Evolutionary conservation across 2,888 invertebrate genomes (phyloP), one percentile per base, ranked within the genome.

Genomic region (Melanargia galathea): DNA sequence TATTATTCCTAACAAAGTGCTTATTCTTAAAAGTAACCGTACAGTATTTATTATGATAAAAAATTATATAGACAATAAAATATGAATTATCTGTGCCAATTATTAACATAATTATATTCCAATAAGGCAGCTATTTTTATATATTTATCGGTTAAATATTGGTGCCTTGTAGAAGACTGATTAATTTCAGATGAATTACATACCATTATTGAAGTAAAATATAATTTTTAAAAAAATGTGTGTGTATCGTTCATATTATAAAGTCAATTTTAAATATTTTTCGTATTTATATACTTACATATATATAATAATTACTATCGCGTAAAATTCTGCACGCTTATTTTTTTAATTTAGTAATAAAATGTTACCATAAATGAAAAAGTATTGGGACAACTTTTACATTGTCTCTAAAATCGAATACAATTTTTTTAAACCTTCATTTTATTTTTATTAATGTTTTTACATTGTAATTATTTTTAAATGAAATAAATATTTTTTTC

Each of bases 91-190:
- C 59, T 52, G 73, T 74, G 73, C 73, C 73, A 74, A 74, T 72
- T 48, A 54, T n/a, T 55, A 35, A 45, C 60, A 48, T 59, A 45
- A 61, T n/a, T n/a, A n/a, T 66, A 66, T 51, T 63, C 49, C 20
- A 52, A 16, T 58, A 72, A 55, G 77, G 78, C 80, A 77, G 75
- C 78, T 80, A 76, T 76, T 72, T 73, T 75, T 74, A 71, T 72
- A 73, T 66, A 73, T 69, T 59, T 74, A 77, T 80, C 75, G 69
- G 71, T 77, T 59, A 64, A 66, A 70, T 74, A 79, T 82, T 73
- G 81, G 88, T 88, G 88, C 88, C 88, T 87, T 86, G 74, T 73
- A 69, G 73, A 82, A 87, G 87, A 87, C 86, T 87, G 87, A 80
- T 58, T 61, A 60, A 40, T 51, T 59, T 51, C 59, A 59, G 51